Evolutionary conservation across 2,888 invertebrate species (phyloP).

Genomic region (Norana najaformis): DNA sequence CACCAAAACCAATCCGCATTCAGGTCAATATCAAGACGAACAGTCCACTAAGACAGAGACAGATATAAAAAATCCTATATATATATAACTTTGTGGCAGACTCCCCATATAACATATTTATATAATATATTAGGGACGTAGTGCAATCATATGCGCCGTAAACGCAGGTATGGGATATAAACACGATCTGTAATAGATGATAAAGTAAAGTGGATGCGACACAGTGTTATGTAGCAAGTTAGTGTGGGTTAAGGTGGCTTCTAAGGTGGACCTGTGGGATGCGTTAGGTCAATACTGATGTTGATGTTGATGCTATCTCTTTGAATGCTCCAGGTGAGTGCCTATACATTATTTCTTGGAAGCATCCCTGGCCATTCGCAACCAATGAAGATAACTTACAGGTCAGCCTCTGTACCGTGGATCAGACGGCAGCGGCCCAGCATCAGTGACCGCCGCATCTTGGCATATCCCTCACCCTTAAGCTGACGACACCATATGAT

Average conservation of each 20-base stretch:
- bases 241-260: not conserved
- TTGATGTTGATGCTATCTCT: not conserved
- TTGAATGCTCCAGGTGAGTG: not conserved
- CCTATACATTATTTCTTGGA: not conserved
- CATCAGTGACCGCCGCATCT: not conserved
- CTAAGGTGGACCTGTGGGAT: not conserved
- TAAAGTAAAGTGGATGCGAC: constrained; percentile 13
- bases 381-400: not conserved
- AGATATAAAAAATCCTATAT: no score
- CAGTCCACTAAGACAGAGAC: no score
- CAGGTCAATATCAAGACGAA: no score
- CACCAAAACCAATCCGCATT: no score
- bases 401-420: not conserved
- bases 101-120: no score
- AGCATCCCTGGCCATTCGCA: not conserved
- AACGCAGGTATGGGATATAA: not conserved
- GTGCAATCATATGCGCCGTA: not conserved
- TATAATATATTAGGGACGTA: no score
- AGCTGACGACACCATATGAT: no score
- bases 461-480: not conserved
- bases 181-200: constrained; percentile 5
- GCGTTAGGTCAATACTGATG: not conserved
- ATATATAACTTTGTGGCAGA: no score
- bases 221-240: no score
- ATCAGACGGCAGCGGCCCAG: not conserved